Base-by-base conservation (phyloP, 2,888 invertebrate species). In the Gastracanthus pulcherrimus region DNA sequence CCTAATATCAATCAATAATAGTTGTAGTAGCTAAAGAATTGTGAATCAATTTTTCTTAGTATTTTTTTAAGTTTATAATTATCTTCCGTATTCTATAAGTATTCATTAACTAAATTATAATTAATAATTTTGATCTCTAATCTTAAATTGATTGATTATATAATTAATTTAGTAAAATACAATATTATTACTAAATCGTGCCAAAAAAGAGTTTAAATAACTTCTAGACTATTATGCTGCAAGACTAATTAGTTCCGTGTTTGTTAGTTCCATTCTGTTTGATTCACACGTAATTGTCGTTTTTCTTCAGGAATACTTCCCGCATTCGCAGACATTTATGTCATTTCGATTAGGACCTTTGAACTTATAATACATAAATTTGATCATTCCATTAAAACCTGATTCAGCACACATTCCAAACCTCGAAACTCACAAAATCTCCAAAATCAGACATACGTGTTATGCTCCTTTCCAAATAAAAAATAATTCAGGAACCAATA, bases 231-330 rank as follows among this genome's bases (percentile, higher is more conserved):
- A n/a, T n/a, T 48, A 19, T 6, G 19, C 19, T 19, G n/a, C 19
- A 19, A 2, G 29, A 41, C 58, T 69, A 76, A 76, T 76, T 67
- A 76, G 76, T 76, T 76, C 58, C 67, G 31, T 41, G n/a, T 34
- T 76, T 45, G 11, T 16, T 34, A 69, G 31, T 76, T 60, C 48
- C 69, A 69, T 76, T 48, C 69, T 60, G 23, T 60, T 76, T 76
- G 34, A 76, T 66, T 19, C 48, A 36, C 34, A 75, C 26, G 19
- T 67, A 55, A 74, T 72, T 62, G 34, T 74, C 45, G 29, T 62
- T 34, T 29, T 48, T 48, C n/a, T n/a, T 34, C 48, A n/a, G n/a
- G n/a, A n/a, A n/a, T n/a, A n/a, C n/a, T n/a, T n/a, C n/a, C n/a
- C n/a, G n/a, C n/a, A n/a, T n/a, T n/a, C n/a, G n/a, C n/a, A n/a